Evolutionary conservation across 2,113 vertebrate genomes (phyloP), one percentile per base, ranked within the genome.

Genomic region (Apaloderma vittatum): DNA sequence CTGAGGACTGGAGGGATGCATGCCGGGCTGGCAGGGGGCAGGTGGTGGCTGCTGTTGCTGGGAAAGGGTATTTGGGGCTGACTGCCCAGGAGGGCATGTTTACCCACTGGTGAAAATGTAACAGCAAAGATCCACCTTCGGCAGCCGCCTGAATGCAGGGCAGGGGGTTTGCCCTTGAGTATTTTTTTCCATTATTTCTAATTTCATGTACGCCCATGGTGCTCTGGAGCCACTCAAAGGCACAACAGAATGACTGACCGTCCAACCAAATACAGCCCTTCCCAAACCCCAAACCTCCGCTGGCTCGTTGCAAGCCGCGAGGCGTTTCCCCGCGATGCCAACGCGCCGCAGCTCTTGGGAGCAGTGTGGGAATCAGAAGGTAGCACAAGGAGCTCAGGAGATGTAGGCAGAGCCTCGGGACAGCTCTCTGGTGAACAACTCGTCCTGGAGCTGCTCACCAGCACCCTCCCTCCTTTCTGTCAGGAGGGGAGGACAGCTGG

Each of bases 11-110:
- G 48, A 72, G 66, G 58, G 1, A 5, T 26, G 43, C 0, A 5
- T 57, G 77, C 87, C 74, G 27, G 74, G 78, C 82, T 89, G 94
- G 76, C 65, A 34, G 80, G 61, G 86, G 20, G 73, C 83, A 72
- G 74, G 17, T 27, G 68, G 78, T 15, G 68, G 75, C 90, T 55
- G 63, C 92, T 71, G 71, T 59, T 87, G 70, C 83, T 93, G 88
- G 68, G 83, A 84, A 34, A 58, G 71, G 83, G 4, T 36, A 26
- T 78, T 40, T 87, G 92, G 83, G 92, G 88, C 49, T 78, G 78
- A 37, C 6, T 68, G 94, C 65, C 86, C 96, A 58, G 83, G 12
- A 75, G 92, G 76, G 57, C 48, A n/a, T 93, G 92, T 97, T 95
- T 95, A 81, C 83, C 0, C 1, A 96, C 40, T 75, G 90, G 92